Percentiles rank a stretch among this genome's conserved stretches.
Conservation (phyloP, 2,113 vertebrate species). For the Tachycineta bicolor region DNA sequence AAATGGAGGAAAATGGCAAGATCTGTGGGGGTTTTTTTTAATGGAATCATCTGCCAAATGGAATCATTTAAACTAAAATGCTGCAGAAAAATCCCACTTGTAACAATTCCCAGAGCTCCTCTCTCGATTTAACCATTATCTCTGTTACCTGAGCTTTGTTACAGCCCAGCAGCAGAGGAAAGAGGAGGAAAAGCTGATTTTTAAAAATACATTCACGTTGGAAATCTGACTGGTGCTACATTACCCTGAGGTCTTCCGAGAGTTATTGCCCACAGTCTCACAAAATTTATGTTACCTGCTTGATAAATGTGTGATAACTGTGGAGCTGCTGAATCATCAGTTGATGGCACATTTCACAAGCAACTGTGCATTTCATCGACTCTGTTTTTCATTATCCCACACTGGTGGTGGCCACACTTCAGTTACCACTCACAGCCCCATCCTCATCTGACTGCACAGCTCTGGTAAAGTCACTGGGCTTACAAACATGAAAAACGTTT, state of each 20-base stretch:
- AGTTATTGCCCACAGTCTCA: background rate
- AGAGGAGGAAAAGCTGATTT: background rate
- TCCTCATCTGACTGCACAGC: background rate
- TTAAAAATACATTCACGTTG: background rate
- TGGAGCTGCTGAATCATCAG: conserved; percentile 41
- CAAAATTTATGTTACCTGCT: conserved; percentile 28
- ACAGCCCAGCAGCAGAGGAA: background rate
- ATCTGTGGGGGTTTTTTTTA: background rate
- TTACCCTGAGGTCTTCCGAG: background rate
- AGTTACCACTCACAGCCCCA: background rate
- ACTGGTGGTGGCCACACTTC: background rate
- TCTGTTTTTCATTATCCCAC: background rate
- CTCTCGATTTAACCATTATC: background rate
- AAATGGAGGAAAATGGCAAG: background rate
- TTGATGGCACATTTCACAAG: background rate
- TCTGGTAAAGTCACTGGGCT: background rate
- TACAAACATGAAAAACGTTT: background rate
- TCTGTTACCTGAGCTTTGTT: background rate
- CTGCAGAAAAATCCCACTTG: background rate
- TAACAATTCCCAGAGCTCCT: background rate
- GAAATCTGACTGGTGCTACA: background rate
- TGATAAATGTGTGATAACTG: background rate
- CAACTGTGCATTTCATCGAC: background rate
- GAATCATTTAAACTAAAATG: background rate
- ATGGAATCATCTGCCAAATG: background rate